Conservation (phyloP, 2,888 invertebrate genomes). For the Pammene fasciana region DNA sequence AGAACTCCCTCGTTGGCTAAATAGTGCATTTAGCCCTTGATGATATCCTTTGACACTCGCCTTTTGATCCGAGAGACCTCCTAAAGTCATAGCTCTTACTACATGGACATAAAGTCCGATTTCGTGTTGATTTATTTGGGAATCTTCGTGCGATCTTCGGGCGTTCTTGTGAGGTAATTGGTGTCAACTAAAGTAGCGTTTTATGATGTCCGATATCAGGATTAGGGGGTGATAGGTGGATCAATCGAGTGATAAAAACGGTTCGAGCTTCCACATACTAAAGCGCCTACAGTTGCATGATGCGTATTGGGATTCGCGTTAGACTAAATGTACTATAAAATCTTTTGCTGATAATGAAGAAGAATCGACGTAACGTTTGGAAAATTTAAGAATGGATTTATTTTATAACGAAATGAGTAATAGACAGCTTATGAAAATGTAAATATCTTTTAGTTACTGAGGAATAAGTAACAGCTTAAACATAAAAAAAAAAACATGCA, state of each 20-base stretch:
- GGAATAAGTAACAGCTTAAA: too few relatives aligned
- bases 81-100: constrained; percentile 12
- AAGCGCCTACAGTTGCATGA: background rate
- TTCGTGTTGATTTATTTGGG: background rate
- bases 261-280: background rate
- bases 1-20: constrained; percentile 38
- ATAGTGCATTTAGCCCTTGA: constrained; percentile 53
- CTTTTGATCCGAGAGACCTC: constrained; percentile 40
- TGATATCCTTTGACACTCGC: constrained; percentile 57
- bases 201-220: constrained; percentile 35
- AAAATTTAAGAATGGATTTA: too few relatives aligned
- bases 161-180: constrained; percentile 29
- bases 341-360: too few relatives aligned
- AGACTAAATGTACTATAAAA: too few relatives aligned
- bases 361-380: too few relatives aligned
- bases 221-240: constrained; percentile 27
- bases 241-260: constrained; percentile 18
- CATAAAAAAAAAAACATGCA: too few relatives aligned
- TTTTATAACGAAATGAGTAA: too few relatives aligned
- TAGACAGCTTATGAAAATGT: too few relatives aligned
- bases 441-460: too few relatives aligned
- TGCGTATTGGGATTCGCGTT: background rate
- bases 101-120: constrained; percentile 1
- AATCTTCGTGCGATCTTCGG: constrained; percentile 36
- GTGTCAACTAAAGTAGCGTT: constrained; percentile 28